Percentiles rank a stretch among this genome's conserved stretches.
Evolutionary conservation across 1,140 invertebrate species (phyloP).

Genomic region (Pteromalus puparum): DNA sequence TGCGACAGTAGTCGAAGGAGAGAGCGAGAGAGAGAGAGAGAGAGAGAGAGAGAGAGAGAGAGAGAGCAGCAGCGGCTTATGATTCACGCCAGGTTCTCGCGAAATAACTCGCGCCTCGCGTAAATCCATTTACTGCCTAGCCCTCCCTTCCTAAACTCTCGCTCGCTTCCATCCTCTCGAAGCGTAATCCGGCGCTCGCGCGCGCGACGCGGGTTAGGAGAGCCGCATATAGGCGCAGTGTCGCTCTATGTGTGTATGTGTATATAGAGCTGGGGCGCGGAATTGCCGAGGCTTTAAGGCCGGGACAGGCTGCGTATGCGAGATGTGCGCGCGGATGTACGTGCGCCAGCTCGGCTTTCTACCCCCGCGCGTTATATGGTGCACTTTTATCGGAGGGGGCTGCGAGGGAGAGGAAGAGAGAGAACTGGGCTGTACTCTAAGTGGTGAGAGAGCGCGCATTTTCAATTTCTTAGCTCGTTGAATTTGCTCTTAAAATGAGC

Average conservation of each 20-base stretch:
- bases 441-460: not conserved
- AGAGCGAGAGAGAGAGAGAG: not conserved
- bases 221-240: not conserved
- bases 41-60: not conserved
- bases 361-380: not conserved
- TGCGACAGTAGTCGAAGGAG: not conserved
- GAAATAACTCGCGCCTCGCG: conserved; percentile 4
- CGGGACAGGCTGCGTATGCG: not conserved
- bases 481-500: not conserved
- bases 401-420: too few species aligned
- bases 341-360: not conserved
- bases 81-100: conserved; percentile 51
- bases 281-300: not conserved
- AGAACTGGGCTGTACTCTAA: not conserved
- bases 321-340: not conserved
- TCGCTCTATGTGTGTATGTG: not conserved
- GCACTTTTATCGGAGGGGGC: not conserved
- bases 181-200: not conserved
- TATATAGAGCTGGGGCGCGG: not conserved
- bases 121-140: conserved; percentile 45
- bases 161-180: not conserved
- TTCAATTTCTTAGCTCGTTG: conserved; percentile 1
- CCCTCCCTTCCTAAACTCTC: not conserved
- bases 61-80: conserved; percentile 44
- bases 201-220: not conserved